Conservation (phyloP, 2,888 invertebrate species). For the Pterobdella sp. region DNA sequence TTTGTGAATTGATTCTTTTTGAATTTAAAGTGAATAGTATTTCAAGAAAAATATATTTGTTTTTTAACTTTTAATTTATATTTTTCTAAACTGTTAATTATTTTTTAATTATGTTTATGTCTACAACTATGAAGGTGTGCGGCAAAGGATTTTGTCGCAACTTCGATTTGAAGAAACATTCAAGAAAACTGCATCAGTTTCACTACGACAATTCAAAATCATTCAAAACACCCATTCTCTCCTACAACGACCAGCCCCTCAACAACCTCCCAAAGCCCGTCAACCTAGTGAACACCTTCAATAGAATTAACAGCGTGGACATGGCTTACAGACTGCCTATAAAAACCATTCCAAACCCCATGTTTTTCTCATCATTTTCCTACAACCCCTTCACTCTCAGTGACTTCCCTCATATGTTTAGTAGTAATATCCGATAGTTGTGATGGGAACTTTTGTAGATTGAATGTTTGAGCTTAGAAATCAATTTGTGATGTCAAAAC, state of each 20-base stretch:
- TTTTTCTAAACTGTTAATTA: no score
- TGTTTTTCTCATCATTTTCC: not conserved
- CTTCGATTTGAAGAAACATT: slow-evolving; percentile 95
- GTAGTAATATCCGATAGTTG: not conserved
- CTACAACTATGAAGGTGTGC: slow-evolving; percentile 45
- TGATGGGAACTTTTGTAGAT: no score
- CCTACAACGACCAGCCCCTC: not conserved
- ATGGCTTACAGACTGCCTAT: not conserved
- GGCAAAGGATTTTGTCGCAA: slow-evolving; percentile 83
- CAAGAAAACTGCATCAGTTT: slow-evolving; percentile 58
- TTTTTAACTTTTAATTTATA: no score
- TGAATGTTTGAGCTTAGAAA: no score
- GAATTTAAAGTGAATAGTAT: no score
- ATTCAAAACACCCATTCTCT: not conserved
- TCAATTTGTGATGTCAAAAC: no score
- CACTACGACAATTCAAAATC: not conserved
- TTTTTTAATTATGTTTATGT: no score
- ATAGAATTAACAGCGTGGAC: not conserved
- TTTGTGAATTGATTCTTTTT: not conserved
- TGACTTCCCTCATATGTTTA: not conserved
- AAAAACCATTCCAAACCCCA: not conserved
- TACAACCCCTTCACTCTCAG: not conserved
- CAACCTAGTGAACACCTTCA: not conserved
- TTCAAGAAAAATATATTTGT: no score
- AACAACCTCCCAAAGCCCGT: not conserved